These are phyloP conservation scores for Podarcis lilfordi DNA, from an alignment of 2,797 vertebrate species.

Conservation along the genomic window DNA sequence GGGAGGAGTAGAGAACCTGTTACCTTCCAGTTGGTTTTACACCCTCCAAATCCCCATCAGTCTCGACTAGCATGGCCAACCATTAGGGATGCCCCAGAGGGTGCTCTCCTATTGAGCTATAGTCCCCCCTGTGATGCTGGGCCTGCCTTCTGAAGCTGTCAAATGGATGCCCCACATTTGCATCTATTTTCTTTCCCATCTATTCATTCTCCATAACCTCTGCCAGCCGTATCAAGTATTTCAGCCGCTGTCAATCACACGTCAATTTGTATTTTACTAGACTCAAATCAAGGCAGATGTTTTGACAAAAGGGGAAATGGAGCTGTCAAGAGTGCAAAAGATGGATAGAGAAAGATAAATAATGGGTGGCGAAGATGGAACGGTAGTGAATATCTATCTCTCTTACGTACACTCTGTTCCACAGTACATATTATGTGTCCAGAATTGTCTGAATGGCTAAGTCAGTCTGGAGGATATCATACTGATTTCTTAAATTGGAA, in stretches of 20 bases:
- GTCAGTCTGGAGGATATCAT: background rate
- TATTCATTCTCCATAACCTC: background rate
- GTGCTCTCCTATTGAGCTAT: too few species aligned
- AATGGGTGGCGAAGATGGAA: background rate
- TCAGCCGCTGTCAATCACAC: slow-evolving; percentile 47
- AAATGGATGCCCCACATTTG: background rate
- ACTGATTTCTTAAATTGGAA: background rate
- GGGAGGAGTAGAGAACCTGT: too few species aligned
- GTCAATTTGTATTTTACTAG: slow-evolving; percentile 15
- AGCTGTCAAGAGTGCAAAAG: slow-evolving; percentile 1
- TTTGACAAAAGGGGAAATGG: slow-evolving; percentile 25
- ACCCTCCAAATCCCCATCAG: too few species aligned
- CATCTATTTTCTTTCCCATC: background rate
- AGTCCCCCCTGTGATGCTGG: background rate
- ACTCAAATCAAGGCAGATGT: slow-evolving; percentile 45
- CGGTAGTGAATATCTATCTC: background rate
- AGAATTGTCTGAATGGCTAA: background rate
- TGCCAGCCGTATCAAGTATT: background rate
- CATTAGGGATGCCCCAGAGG: too few species aligned
- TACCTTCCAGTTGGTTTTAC: too few species aligned
- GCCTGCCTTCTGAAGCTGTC: accelerated
- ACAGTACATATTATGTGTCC: background rate
- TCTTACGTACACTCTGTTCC: background rate
- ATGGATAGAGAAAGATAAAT: background rate
- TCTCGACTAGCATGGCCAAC: too few species aligned